Percentiles rank a stretch among this genome's conserved stretches.
These are phyloP conservation scores for Toxonevra muliebris DNA, from an alignment of 2,888 invertebrate genomes.

Conservation along the genomic window DNA sequence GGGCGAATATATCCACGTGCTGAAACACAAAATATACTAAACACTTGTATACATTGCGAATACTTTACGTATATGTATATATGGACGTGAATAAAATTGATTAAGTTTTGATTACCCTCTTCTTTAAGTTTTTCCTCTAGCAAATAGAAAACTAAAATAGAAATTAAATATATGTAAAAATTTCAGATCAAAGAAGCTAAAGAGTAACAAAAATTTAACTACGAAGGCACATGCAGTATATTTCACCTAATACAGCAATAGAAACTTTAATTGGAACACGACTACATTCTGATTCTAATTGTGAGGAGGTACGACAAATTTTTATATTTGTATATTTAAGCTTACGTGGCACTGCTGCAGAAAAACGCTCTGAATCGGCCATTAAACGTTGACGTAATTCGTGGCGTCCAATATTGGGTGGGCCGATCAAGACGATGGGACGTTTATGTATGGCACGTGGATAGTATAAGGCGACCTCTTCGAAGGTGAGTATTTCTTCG, in stretches of 20 bases:
- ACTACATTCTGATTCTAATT: neutral
- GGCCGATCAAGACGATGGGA: constrained; percentile 96
- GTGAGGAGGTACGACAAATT: neutral
- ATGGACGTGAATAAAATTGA: too few relatives aligned
- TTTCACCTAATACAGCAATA: neutral
- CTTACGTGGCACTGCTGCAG: constrained; percentile 96
- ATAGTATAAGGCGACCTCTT: constrained; percentile 96
- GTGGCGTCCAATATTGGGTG: constrained; percentile 96
- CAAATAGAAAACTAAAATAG: constrained; percentile 58
- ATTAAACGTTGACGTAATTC: constrained; percentile 93
- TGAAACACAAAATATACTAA: too few relatives aligned
- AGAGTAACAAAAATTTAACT: constrained; percentile 15
- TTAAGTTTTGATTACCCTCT: constrained; percentile 37
- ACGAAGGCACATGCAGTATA: constrained; percentile 1
- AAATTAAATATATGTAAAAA: constrained; percentile 27
- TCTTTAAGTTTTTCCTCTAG: constrained; percentile 55
- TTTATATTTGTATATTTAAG: constrained; percentile 34
- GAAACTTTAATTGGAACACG: constrained; percentile 1
- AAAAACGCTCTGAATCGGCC: constrained; percentile 95
- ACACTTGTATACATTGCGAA: too few relatives aligned
- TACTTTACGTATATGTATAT: too few relatives aligned
- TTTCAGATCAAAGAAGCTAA: constrained; percentile 16
- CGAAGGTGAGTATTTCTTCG: constrained; percentile 96
- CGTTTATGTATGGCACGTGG: constrained; percentile 95
- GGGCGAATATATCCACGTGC: too few relatives aligned